Base-by-base conservation (phyloP, 2,797 vertebrate genomes). In the Remorina albescens region DNA sequence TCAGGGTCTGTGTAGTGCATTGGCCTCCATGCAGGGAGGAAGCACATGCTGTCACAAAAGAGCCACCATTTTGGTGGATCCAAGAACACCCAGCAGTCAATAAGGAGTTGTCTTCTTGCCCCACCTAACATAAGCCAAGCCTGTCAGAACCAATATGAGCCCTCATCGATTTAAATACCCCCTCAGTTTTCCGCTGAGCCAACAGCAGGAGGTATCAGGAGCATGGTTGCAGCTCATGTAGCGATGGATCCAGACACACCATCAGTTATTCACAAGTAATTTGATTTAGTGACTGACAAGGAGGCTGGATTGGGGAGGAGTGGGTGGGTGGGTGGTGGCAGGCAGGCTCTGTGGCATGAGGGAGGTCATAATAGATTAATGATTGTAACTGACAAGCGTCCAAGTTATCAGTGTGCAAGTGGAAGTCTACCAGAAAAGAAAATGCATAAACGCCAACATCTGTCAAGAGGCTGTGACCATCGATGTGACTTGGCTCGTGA, bases 141-240 rank as follows among this genome's bases (percentile, higher is more conserved):
- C 82, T 91, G 89, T 90, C 89, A 85, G 56, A 86, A 81, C 72
- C 86, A 83, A 83, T 91, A 80, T 75, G 74, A 78, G 62, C 51
- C 76, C 77, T 85, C 81, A 90, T 90, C 65, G 71, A 89, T 89
- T 90, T 78, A 85, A 89, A 91, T 75, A 81, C 18, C 63, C 69
- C 57, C 34, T 34, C 34, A 23, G 64, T 80, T 82, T 82, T 76
- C 68, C 74, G 71, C 71, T 50, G 75, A 85, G 79, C 76, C 78
- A 82, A 81, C 74, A 80, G 79, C 75, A 58, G 54, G 47, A 50
- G 74, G 71, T 56, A 70, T 78, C 77, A 71, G 73, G 57, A 63
- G 79, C 54, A n/a, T 63, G 70, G 57, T 74, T 81, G 68, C 23
- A 7, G 64, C 68, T 76, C 81, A 67, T 21, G 21, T 59, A 77